Percentiles rank a stretch among this genome's conserved stretches.
Conservation (phyloP, 2,888 invertebrate species). For the Drosophila lutescens region DNA sequence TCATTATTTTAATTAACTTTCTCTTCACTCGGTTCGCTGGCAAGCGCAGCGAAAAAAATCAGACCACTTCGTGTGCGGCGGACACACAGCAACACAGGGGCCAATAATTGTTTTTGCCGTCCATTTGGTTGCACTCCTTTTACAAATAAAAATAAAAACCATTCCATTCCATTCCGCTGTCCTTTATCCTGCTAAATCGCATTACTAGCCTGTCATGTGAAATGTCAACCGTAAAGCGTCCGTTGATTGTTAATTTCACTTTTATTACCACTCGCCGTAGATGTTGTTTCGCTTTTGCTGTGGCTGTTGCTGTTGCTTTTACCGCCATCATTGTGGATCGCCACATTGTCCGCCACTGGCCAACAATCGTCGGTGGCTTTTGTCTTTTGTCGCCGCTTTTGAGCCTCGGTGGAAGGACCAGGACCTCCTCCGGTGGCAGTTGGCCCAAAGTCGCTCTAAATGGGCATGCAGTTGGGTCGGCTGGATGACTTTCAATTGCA, state of each 20-base stretch:
- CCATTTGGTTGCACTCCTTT: conserved; percentile 50
- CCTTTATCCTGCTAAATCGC: conserved; percentile 82
- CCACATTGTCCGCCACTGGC: conserved; percentile 48
- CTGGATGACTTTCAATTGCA: conserved; percentile 32
- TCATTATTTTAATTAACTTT: conserved; percentile 84
- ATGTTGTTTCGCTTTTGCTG: conserved; percentile 1
- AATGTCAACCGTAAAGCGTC: conserved; percentile 82
- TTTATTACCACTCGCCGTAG: conserved; percentile 62
- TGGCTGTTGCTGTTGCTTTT: not conserved
- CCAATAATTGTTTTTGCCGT: conserved; percentile 34
- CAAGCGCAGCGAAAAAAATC: conserved; percentile 43
- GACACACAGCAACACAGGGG: conserved; percentile 38
- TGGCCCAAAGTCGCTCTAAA: conserved; percentile 39
- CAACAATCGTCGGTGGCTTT: conserved; percentile 53
- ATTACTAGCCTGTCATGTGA: conserved; percentile 82
- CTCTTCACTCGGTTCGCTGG: conserved; percentile 60
- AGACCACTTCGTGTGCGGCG: conserved; percentile 57
- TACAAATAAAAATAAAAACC: not conserved
- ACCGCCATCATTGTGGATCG: conserved; percentile 33
- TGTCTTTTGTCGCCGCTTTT: conserved; percentile 45
- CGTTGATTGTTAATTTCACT: conserved; percentile 82
- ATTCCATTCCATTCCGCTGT: conserved; percentile 52
- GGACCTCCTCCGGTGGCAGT: conserved; percentile 27
- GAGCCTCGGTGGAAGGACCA: conserved; percentile 19
- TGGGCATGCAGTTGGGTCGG: conserved; percentile 42